Evolutionary conservation across 1,140 invertebrate genomes (phyloP).

Genomic region (Anastrepha obliqua): DNA sequence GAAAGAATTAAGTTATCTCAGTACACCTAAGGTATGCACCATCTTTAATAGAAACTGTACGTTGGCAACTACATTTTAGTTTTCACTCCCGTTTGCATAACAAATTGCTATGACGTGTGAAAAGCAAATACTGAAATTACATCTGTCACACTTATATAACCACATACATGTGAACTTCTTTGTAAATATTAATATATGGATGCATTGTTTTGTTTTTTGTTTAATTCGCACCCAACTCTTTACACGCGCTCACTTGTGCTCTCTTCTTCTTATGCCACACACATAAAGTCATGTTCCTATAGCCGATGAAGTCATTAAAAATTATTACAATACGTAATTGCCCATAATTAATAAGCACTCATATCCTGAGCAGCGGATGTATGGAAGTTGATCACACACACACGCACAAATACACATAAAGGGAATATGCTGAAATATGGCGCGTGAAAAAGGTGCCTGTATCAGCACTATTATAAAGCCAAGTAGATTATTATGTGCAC

Average conservation of each 20-base stretch:
- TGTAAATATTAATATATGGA: too few relatives aligned
- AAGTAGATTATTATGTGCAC: neutral
- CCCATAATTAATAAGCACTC: slow-evolving; percentile 52
- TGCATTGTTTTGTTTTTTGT: too few relatives aligned
- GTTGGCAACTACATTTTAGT: too few relatives aligned
- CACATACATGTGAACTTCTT: too few relatives aligned
- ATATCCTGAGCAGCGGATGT: slow-evolving; percentile 38
- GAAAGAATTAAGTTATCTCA: too few relatives aligned
- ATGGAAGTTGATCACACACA: neutral
- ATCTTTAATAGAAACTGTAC: too few relatives aligned
- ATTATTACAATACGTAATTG: slow-evolving; percentile 54
- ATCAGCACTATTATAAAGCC: slow-evolving; percentile 3
- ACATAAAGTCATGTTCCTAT: neutral
- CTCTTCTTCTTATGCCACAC: neutral
- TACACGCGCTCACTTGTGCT: neutral
- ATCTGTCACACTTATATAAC: too few relatives aligned
- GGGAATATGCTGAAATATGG: too few relatives aligned
- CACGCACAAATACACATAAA: neutral
- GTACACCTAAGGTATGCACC: too few relatives aligned
- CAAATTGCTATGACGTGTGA: too few relatives aligned
- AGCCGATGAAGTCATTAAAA: slow-evolving; percentile 52
- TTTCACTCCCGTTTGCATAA: too few relatives aligned
- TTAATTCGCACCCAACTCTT: slow-evolving; percentile 5
- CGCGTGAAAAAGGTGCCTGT: neutral
- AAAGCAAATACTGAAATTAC: too few relatives aligned